Conservation (phyloP, 2,113 vertebrate species). For the Microtus oregoni region DNA sequence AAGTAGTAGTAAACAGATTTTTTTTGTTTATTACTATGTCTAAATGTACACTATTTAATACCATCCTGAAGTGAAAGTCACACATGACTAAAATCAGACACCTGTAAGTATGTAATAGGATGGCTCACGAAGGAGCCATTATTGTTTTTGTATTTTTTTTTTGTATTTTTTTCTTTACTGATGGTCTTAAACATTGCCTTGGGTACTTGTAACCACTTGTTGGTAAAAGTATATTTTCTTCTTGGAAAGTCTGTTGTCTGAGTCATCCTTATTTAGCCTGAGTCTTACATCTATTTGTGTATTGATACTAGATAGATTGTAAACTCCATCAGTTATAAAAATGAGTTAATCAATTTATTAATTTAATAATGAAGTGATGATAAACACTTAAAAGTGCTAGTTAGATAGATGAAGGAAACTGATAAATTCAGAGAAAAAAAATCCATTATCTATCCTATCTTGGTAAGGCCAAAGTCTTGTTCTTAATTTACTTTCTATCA, state of each 20-base stretch:
- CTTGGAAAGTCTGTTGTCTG: background rate
- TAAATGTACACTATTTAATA: constrained; percentile 50
- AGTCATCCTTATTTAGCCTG: background rate
- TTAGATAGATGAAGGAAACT: background rate
- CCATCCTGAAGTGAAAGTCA: constrained; percentile 16
- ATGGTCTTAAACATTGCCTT: background rate
- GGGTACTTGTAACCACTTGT: background rate
- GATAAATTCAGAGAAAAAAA: too few species aligned
- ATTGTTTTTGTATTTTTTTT: background rate
- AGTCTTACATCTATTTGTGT: background rate
- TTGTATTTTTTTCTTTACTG: background rate
- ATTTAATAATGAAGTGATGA: background rate
- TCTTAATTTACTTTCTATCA: too few species aligned
- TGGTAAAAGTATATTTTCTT: background rate
- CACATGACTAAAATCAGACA: background rate
- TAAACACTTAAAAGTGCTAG: constrained; percentile 3
- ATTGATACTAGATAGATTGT: constrained; percentile 11
- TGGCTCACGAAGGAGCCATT: background rate
- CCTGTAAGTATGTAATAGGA: background rate
- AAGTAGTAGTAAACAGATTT: constrained; percentile 23
- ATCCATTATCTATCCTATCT: too few species aligned
- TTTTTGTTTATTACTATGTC: constrained; percentile 16
- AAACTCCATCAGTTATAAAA: background rate
- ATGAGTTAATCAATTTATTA: background rate
- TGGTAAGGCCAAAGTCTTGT: too few species aligned